phyloP scores from a whole-genome alignment of 2,113 vertebrate genomes.

The Sitta europaea region DNA sequence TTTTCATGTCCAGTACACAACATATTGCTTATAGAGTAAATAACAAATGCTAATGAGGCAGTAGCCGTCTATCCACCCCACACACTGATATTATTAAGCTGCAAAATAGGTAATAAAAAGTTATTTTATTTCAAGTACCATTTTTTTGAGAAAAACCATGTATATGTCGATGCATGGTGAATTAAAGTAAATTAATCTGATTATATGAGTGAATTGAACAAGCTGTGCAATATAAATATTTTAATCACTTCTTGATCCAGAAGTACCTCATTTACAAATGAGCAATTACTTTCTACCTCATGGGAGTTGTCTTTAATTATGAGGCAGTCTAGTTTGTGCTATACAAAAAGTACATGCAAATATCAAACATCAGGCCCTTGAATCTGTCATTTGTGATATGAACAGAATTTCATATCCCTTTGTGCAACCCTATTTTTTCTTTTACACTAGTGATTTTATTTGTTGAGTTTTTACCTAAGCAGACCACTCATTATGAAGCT shows the following conservation, averaged over 20 bases:
- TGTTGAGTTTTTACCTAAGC: not conserved
- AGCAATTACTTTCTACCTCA: conserved; percentile 84
- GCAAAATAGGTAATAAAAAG: conserved; percentile 45
- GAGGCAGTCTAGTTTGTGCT: conserved; percentile 59
- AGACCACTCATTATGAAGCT: not conserved
- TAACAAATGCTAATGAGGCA: not conserved
- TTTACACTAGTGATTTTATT: not conserved
- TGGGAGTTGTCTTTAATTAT: conserved; percentile 80
- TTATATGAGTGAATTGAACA: conserved; percentile 78
- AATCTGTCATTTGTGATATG: conserved; percentile 56
- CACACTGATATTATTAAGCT: conserved; percentile 7
- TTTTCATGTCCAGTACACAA: conserved; percentile 4
- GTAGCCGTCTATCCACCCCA: not conserved
- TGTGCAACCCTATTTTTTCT: not conserved
- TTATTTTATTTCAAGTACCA: conserved; percentile 69
- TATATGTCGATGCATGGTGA: conserved; percentile 70
- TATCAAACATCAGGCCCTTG: conserved; percentile 63
- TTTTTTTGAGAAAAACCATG: conserved; percentile 56
- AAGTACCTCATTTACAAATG: conserved; percentile 87
- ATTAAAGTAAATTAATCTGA: conserved; percentile 81
- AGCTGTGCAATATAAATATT: conserved; percentile 88
- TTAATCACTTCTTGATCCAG: conserved; percentile 86
- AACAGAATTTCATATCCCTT: not conserved
- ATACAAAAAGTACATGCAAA: conserved; percentile 72
- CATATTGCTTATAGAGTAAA: not conserved